Base-by-base conservation (phyloP, 2,113 vertebrate genomes). In the Rhadina sibilatrix region DNA sequence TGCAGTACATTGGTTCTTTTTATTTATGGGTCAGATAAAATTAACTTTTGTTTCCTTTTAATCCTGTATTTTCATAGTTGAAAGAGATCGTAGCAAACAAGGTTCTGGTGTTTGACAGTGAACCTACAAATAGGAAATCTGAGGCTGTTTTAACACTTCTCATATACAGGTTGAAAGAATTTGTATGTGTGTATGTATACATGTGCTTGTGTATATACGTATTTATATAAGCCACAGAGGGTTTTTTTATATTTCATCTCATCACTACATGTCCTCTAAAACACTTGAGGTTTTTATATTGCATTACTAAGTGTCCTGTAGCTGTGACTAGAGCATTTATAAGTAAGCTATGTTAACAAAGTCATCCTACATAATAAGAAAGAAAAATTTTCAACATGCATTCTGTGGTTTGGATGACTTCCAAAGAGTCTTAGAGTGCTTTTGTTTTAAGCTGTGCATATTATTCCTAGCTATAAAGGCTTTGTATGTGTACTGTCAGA, bases 41-140 rank as follows among this genome's bases (percentile, higher is more conserved):
- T 98, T 98, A 97, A 98, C 97, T 98, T 96, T 99, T 99, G 99
- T 99, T 99, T 99, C 98, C 99, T 99, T 98, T 97, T 90, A 93
- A 80, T 97, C 87, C 94, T 97, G 85, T 98, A 91, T 98, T 98
- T 97, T 98, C 87, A 40, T 97, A 89, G 97, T 93, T 89, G 93
- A 89, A 94, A 88, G 65, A 69, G 44, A 94, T 96, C 53, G 89
- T 96, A 16, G 61, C 60, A 96, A 65, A 89, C 66, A 94, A 66
- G 74, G 90, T 83, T 92, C 84, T 97, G 94, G 72, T 97, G 94
- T 94, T 97, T 97, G 66, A 91, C 72, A 96, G 88, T 89, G 80
- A 94, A 95, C 65, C 79, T 97, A 95, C 37, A 96, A 4, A 59
- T 70, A 94, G 80, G 60, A 90, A 80, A 83, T 75, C 35, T 77